Evolutionary conservation across 2,113 vertebrate genomes (phyloP), one percentile per base, ranked within the genome.

Genomic region (Erpornis zantholeuca): DNA sequence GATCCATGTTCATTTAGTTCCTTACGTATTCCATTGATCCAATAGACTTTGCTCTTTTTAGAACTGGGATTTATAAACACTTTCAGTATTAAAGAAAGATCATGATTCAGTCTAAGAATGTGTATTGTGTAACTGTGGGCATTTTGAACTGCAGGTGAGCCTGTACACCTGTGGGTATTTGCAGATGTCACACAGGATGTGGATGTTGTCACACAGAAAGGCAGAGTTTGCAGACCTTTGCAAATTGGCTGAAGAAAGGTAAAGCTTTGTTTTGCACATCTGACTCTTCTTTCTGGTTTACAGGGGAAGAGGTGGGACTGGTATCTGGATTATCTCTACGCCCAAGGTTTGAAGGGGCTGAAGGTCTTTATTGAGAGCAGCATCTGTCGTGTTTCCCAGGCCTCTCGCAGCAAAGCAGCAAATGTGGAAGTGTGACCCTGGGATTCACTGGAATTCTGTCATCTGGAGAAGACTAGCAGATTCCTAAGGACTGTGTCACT

Each of bases 241-340:
- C 57, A 60, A 14, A 36, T 2, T 82, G 23, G 14, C 16, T 18
- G 22, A 18, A 61, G 71, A 42, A 78, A 27, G 20, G 11, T 25
- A 66, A 52, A 84, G 31, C 28, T 80, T 5, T 57, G n/a, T 71
- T 82, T 18, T 42, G 36, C 22, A 68, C 14, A 10, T 36, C 76
- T 97, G 36, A 91, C 59, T 79, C 1, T 40, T 61, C 38, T 90
- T 85, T 96, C 70, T 94, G 79, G 82, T 97, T 90, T 98, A 63
- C 71, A 98, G 96, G 98, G 98, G 52, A 98, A 96, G 92, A 98
- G 73, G 44, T 99, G 99, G 99, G 98, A 97, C 80, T 98, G 98
- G 98, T 99, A 99, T 88, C 95, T 99, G 98, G 96, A 99, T 76
- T 99, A 98, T 96, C 98, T 99, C 80, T 98, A 98, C 88, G 75